Evolutionary conservation across 2,113 vertebrate species (phyloP).

Genomic region (Hippocampus zosterae): DNA sequence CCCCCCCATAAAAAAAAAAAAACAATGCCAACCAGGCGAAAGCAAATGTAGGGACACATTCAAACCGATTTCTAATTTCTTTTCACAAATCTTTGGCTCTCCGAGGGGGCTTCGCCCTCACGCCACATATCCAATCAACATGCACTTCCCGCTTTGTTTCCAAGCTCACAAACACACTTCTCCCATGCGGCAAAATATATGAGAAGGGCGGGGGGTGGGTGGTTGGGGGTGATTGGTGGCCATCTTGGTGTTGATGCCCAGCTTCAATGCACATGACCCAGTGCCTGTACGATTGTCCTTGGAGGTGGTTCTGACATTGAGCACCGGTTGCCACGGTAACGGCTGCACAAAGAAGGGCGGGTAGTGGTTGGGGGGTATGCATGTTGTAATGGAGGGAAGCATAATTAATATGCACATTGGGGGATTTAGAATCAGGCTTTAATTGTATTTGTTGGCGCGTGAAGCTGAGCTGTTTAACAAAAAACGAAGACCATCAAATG

Average conservation of each 20-base stretch:
- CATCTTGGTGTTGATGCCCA: conserved; percentile 55
- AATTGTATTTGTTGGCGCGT: conserved; percentile 54
- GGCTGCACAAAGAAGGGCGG: conserved; percentile 26
- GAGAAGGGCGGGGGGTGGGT: not conserved
- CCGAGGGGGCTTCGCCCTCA: conserved; percentile 8
- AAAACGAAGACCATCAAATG: conserved; percentile 4
- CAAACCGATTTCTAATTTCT: conserved; percentile 37
- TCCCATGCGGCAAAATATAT: not conserved
- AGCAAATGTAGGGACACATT: conserved; percentile 45
- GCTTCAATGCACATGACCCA: conserved; percentile 50
- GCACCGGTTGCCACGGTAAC: conserved; percentile 66
- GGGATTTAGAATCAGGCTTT: conserved; percentile 48
- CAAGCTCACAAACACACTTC: conserved; percentile 2
- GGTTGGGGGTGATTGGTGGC: conserved; percentile 4
- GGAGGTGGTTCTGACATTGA: conserved; percentile 64
- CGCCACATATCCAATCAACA: conserved; percentile 15
- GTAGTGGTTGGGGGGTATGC: conserved; percentile 7
- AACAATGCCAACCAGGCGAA: conserved; percentile 66
- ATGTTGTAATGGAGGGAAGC: conserved; percentile 38
- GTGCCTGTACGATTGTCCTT: conserved; percentile 61
- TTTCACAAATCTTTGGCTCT: conserved; percentile 23
- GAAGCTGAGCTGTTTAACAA: conserved; percentile 36
- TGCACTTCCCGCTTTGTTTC: conserved; percentile 24
- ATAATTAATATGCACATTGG: conserved; percentile 66
- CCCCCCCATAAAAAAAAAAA: not conserved